phyloP scores from a whole-genome alignment of 2,113 vertebrate genomes.

The Ginglymostoma cirratum region DNA sequence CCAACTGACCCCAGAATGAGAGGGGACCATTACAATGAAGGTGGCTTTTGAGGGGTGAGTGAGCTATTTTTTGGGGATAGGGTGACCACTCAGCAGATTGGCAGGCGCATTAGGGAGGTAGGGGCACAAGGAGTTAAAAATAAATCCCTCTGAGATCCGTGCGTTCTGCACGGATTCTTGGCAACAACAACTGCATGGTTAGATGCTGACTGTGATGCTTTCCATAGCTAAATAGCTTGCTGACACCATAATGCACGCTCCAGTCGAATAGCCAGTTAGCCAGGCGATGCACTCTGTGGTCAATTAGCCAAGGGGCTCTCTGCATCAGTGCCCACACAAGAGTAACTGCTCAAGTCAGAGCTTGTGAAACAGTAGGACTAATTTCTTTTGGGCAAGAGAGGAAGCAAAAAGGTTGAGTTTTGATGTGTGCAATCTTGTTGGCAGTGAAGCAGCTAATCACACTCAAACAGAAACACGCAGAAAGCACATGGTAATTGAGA shows the following conservation, averaged over 20 bases:
- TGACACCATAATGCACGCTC: background rate
- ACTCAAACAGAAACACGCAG: background rate
- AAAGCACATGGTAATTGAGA: background rate
- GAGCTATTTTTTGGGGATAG: no score
- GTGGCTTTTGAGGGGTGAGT: no score
- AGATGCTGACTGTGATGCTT: background rate
- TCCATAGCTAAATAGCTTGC: background rate
- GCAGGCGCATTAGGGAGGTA: accelerated
- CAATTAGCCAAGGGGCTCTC: background rate
- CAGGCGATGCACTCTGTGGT: background rate
- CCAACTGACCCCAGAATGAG: background rate
- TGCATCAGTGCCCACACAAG: background rate
- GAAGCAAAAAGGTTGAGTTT: background rate
- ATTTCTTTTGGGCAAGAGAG: background rate
- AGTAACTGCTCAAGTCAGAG: background rate
- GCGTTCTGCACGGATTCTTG: background rate
- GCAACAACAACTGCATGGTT: background rate
- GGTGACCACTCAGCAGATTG: background rate
- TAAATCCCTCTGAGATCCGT: background rate
- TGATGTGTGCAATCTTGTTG: background rate
- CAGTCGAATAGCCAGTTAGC: background rate
- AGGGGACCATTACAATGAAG: background rate
- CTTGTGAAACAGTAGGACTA: background rate
- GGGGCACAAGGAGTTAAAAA: background rate
- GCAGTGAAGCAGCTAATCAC: background rate